Conservation (phyloP, 2,888 invertebrate species). For the Gastrophysa polygoni region DNA sequence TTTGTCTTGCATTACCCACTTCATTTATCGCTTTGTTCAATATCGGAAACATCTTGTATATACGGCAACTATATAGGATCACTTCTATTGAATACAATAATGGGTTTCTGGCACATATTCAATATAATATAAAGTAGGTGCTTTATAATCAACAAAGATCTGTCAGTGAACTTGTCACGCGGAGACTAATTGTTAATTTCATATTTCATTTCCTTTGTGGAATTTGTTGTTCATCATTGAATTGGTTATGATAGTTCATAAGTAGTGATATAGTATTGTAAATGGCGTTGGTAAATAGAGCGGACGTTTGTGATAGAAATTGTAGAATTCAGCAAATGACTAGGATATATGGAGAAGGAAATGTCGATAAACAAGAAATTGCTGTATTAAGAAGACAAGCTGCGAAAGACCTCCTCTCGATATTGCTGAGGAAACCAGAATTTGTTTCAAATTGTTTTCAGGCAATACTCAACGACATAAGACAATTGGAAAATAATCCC, state of each 20-base stretch:
- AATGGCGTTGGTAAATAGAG: neutral
- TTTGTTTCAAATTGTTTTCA: neutral
- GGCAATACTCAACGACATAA: neutral
- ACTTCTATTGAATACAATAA: too few species aligned
- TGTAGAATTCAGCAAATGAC: constrained; percentile 8
- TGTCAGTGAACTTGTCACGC: too few species aligned
- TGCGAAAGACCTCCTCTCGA: constrained; percentile 7
- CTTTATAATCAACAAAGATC: too few species aligned
- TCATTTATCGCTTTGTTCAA: too few species aligned
- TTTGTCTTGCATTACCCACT: too few species aligned
- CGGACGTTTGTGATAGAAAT: neutral
- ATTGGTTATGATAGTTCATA: neutral
- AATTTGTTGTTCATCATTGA: constrained; percentile 5
- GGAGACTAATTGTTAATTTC: neutral
- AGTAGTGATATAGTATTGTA: neutral
- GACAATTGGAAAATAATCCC: constrained; percentile 1
- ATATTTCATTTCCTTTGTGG: neutral
- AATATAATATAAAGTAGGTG: too few species aligned
- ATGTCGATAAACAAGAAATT: neutral
- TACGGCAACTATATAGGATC: too few species aligned
- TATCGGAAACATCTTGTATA: too few species aligned
- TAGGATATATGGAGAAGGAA: constrained; percentile 3
- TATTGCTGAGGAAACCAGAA: neutral
- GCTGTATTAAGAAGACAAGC: constrained; percentile 6
- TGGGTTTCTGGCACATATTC: too few species aligned